Evolutionary conservation across 2,113 vertebrate genomes (phyloP).

Genomic region (Chaetodon trifascialis): DNA sequence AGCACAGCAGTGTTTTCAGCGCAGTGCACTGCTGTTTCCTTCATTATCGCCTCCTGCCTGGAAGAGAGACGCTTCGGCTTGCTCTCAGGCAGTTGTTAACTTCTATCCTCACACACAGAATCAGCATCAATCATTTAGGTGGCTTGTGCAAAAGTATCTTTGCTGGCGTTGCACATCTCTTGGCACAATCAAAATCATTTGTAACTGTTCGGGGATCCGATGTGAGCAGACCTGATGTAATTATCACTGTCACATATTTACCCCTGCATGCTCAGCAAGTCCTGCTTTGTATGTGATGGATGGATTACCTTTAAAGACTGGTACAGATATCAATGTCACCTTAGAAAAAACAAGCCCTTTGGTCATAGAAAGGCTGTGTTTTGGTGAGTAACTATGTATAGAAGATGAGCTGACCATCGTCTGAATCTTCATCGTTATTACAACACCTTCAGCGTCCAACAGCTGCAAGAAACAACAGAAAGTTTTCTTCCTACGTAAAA

Average conservation of each 20-base stretch:
- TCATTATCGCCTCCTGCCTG: conserved; percentile 68
- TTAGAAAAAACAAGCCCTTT: neutral
- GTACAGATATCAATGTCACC: too few relatives aligned
- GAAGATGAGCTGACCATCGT: neutral
- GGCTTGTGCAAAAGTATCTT: conserved; percentile 27
- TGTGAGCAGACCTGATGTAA: neutral
- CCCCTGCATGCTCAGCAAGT: neutral
- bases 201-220: neutral
- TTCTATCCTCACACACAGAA: conserved; percentile 57
- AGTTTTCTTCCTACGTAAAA: neutral
- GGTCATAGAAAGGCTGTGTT: neutral
- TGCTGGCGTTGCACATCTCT: conserved; percentile 31
- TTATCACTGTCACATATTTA: neutral
- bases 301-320: too few relatives aligned
- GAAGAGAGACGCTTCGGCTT: conserved; percentile 26
- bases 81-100: conserved; percentile 66
- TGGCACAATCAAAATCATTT: conserved; percentile 16
- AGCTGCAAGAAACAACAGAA: neutral
- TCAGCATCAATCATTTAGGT: conserved; percentile 73
- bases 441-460: neutral
- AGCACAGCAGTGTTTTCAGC: conserved; percentile 45
- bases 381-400: too few relatives aligned
- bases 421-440: neutral
- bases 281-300: neutral
- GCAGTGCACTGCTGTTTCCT: conserved; percentile 47